phyloP scores from a whole-genome alignment of 2,797 vertebrate species.

The Pachyuromys duprasi region DNA sequence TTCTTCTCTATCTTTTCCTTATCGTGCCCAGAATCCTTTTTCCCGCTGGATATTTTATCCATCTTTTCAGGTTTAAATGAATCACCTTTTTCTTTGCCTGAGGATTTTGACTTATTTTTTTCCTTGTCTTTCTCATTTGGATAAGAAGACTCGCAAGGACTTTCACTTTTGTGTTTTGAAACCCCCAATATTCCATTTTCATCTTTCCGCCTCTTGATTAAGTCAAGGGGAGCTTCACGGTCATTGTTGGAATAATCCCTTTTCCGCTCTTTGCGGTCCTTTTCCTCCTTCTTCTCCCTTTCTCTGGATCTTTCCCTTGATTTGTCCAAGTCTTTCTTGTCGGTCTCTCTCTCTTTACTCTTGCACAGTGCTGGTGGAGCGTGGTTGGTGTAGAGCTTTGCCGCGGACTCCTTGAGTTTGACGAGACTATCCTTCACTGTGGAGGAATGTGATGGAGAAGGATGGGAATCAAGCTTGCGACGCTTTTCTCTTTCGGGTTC shows the following conservation, averaged over 20 bases:
- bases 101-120: slow-evolving; percentile 96
- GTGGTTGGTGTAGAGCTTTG: slow-evolving; percentile 95
- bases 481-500: slow-evolving; percentile 99
- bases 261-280: slow-evolving; percentile 95
- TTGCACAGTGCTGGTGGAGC: slow-evolving; percentile 95
- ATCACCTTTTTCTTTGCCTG: slow-evolving; percentile 95
- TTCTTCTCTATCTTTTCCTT: slow-evolving; percentile 24
- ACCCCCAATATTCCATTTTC: slow-evolving; percentile 94
- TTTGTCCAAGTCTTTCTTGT: slow-evolving; percentile 97
- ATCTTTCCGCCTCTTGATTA: slow-evolving; percentile 92
- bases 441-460: slow-evolving; percentile 98
- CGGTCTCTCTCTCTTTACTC: slow-evolving; percentile 97
- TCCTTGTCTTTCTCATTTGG: slow-evolving; percentile 93
- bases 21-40: slow-evolving; percentile 89
- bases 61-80: slow-evolving; percentile 93
- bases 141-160: slow-evolving; percentile 95
- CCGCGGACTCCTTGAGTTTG: slow-evolving; percentile 1
- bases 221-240: slow-evolving; percentile 91
- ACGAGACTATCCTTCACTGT: slow-evolving; percentile 97
- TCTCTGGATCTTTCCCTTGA: slow-evolving; percentile 95
- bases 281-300: slow-evolving; percentile 97
- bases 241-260: slow-evolving; percentile 95
- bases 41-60: slow-evolving; percentile 93
- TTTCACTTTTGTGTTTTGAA: slow-evolving; percentile 96
- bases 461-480: slow-evolving; percentile 97